These are phyloP conservation scores for Psix sp. DNA, from an alignment of 1,140 invertebrate species.

Conservation along the genomic window DNA sequence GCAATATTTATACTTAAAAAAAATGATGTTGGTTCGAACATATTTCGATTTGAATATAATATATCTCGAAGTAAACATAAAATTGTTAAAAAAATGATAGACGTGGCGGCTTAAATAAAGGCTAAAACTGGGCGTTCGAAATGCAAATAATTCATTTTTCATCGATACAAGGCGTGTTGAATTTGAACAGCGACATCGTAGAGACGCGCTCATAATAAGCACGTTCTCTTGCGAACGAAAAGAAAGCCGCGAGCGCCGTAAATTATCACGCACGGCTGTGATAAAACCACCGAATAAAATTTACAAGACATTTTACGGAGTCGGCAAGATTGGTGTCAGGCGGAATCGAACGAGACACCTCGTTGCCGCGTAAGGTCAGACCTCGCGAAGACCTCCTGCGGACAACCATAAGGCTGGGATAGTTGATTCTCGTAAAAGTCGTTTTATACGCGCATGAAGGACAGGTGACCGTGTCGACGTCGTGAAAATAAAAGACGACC, in stretches of 20 bases:
- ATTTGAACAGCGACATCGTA: slow-evolving; percentile 39
- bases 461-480: slow-evolving; percentile 71
- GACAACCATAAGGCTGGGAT: slow-evolving; percentile 61
- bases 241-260: slow-evolving; percentile 61
- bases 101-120: slow-evolving; percentile 9
- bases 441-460: slow-evolving; percentile 69
- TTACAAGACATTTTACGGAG: slow-evolving; percentile 74
- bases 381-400: slow-evolving; percentile 71
- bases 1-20: too few relatives aligned
- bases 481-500: slow-evolving; percentile 51
- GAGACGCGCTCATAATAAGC: slow-evolving; percentile 30
- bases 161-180: slow-evolving; percentile 15
- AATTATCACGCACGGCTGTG: slow-evolving; percentile 67
- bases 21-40: too few relatives aligned
- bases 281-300: slow-evolving; percentile 73
- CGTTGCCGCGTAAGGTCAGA: slow-evolving; percentile 67
- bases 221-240: slow-evolving; percentile 36
- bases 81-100: too few relatives aligned
- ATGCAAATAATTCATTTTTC: slow-evolving; percentile 27
- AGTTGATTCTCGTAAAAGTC: slow-evolving; percentile 73
- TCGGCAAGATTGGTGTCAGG: slow-evolving; percentile 70
- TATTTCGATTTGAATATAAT: too few relatives aligned
- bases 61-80: too few relatives aligned
- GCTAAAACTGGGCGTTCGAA: slow-evolving; percentile 7
- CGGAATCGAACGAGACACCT: slow-evolving; percentile 72